Percentiles rank a stretch among this genome's conserved stretches.
phyloP scores from a whole-genome alignment of 2,888 invertebrate species.

The Hermodice carunculata region DNA sequence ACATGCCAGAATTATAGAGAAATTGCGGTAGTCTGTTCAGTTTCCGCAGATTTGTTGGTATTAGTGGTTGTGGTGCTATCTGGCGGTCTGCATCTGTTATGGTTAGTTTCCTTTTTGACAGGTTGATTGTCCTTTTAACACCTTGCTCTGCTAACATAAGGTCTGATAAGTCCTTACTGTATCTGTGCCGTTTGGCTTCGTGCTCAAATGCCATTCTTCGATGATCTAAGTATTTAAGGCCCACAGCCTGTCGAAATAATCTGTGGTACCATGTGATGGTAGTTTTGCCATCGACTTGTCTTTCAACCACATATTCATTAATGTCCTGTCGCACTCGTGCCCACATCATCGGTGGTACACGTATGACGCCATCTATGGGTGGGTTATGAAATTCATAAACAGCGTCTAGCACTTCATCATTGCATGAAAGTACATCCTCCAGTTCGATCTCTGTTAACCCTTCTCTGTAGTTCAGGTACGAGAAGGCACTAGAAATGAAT shows the following conservation, averaged over 20 bases:
- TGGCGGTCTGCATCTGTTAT: constrained; percentile 58
- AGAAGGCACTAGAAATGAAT: constrained; percentile 50
- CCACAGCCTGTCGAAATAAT: constrained; percentile 55
- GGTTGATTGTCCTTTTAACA: constrained; percentile 50
- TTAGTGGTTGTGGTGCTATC: constrained; percentile 46
- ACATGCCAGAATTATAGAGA: no score
- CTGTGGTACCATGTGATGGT: constrained; percentile 62
- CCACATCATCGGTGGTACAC: constrained; percentile 60
- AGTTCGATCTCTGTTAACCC: constrained; percentile 61
- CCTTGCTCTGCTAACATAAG: constrained; percentile 51
- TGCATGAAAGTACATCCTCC: constrained; percentile 63
- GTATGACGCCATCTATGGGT: constrained; percentile 56
- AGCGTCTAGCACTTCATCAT: constrained; percentile 24
- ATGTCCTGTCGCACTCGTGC: constrained; percentile 56
- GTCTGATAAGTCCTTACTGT: constrained; percentile 47
- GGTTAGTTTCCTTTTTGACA: constrained; percentile 49
- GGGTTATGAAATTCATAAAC: constrained; percentile 55
- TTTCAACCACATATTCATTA: constrained; percentile 56
- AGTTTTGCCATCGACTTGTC: constrained; percentile 52
- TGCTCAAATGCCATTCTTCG: no score
- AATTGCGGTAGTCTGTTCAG: no score
- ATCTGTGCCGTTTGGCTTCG: no score
- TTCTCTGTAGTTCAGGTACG: constrained; percentile 46
- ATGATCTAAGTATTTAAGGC: no score
- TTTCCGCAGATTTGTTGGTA: constrained; percentile 48